Conservation (phyloP, 2,113 vertebrate species). For the Alaudala cheleensis region DNA sequence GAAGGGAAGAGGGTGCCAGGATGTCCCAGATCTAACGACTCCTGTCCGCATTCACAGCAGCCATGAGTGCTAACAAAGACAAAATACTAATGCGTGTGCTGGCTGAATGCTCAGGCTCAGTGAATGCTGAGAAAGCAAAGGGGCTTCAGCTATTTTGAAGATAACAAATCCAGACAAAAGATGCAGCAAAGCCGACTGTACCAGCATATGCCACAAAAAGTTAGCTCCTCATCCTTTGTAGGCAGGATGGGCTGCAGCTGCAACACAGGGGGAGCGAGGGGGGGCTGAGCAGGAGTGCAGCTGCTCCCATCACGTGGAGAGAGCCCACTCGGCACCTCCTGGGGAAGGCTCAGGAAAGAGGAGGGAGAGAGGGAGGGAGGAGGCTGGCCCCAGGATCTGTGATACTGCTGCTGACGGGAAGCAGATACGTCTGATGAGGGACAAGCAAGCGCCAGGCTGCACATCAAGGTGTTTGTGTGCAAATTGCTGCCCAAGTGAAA, state of each 20-base stretch:
- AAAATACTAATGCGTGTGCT: neutral
- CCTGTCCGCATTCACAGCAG: neutral
- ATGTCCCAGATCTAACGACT: neutral
- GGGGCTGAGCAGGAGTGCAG: constrained; percentile 36
- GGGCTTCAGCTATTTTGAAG: neutral
- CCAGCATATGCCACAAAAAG: constrained; percentile 49
- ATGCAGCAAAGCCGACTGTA: constrained; percentile 24
- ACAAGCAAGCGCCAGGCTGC: neutral
- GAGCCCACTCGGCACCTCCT: constrained; percentile 22
- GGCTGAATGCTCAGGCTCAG: neutral
- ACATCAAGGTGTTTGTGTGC: neutral
- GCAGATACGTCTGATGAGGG: neutral
- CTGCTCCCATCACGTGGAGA: constrained; percentile 49
- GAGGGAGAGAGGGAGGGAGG: neutral
- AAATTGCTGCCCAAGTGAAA: rapidly evolving
- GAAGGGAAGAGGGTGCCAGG: neutral
- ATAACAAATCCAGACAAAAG: constrained; percentile 48
- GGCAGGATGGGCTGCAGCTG: constrained; percentile 61
- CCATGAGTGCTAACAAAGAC: neutral
- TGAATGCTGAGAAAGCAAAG: constrained; percentile 14
- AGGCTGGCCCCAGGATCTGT: neutral
- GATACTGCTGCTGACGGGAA: neutral
- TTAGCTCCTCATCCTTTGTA: constrained; percentile 43
- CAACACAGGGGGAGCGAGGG: neutral
- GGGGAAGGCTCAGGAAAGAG: neutral